phyloP scores from a whole-genome alignment of 35 echinoderm and acorn worm genomes.

The Amphiura filiformis region DNA sequence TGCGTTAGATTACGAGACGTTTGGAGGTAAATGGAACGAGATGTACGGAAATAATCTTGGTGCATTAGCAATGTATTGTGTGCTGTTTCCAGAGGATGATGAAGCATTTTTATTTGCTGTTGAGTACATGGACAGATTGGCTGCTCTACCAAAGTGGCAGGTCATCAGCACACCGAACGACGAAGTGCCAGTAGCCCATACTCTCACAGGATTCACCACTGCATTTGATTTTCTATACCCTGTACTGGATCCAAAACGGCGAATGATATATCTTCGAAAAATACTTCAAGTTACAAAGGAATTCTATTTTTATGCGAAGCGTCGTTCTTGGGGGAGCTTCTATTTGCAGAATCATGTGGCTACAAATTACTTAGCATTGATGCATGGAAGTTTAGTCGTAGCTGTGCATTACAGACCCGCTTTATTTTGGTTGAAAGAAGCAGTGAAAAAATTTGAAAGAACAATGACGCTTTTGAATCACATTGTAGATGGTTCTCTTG shows the following conservation, averaged over 20 bases:
- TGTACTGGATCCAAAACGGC: constrained; percentile 40
- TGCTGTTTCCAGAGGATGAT: constrained; percentile 79
- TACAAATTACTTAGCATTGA: constrained; percentile 75
- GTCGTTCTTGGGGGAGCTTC: constrained; percentile 77
- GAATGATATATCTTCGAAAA: constrained; percentile 50
- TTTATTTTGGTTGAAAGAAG: constrained; percentile 50
- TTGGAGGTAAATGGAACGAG: constrained; percentile 88
- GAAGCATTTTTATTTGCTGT: constrained; percentile 53
- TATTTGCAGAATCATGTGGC: constrained; percentile 99
- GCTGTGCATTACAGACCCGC: constrained; percentile 63
- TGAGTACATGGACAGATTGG: constrained; percentile 91
- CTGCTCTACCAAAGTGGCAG: constrained; percentile 75
- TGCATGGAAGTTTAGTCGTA: constrained; percentile 75
- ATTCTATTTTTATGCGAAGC: constrained; percentile 46
- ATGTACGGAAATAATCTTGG: constrained; percentile 90
- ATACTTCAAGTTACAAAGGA: constrained; percentile 88
- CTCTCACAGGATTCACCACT: constrained; percentile 86
- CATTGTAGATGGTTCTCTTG: constrained; percentile 89
- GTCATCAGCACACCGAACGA: constrained; percentile 68
- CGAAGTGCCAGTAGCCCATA: constrained; percentile 95
- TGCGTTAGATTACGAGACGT: constrained; percentile 70
- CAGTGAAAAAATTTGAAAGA: constrained; percentile 58
- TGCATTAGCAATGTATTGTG: constrained; percentile 81
- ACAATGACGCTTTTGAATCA: constrained; percentile 91
- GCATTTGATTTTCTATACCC: constrained; percentile 91